Evolutionary conservation across 2,113 vertebrate genomes (phyloP), one percentile per base, ranked within the genome.

Genomic region (Pelecanus crispus): DNA sequence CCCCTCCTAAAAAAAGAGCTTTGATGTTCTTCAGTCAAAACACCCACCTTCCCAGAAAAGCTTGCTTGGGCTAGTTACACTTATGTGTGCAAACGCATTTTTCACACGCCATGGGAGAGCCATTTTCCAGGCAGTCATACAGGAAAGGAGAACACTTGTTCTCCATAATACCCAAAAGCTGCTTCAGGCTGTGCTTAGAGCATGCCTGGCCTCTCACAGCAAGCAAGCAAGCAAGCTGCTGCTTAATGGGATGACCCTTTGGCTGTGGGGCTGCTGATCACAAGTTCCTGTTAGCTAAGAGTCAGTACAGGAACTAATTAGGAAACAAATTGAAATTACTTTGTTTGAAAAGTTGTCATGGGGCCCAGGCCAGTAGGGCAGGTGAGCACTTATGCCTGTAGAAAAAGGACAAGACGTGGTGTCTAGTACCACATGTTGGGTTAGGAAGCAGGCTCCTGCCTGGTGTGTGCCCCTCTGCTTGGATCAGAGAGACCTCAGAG

Each of bases 241-340:
- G 49, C 52, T 75, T 83, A 53, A 10, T 2, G 3, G 91, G 88
- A 38, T 38, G 81, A 72, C 91, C 95, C 73, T 86, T 67, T 84
- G 68, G 56, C 91, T 56, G 25, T 24, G 63, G 63, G 92, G 92
- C 85, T 96, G 96, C 74, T 91, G 70, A 19, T 52, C 61, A 6
- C 80, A 65, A 52, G 52, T 56, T 83, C 24, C 81, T 66, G 52
- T 52, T 59, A 55, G 70, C 53, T 13, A 11, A 36, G 38, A 84
- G 77, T 84, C 80, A 31, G 18, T 7, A 55, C 63, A 81, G 75
- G 70, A 89, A 36, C 77, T 81, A 81, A 84, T 96, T 87, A 89
- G 81, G 80, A 18, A 86, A 31, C 42, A 71, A 67, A 78, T 6
- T 71, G 61, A 44, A 79, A 75, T 71, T 0, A 3, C 40, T 93